phyloP scores from a whole-genome alignment of 2,888 invertebrate species.

The Meiosimyza platycephala region DNA sequence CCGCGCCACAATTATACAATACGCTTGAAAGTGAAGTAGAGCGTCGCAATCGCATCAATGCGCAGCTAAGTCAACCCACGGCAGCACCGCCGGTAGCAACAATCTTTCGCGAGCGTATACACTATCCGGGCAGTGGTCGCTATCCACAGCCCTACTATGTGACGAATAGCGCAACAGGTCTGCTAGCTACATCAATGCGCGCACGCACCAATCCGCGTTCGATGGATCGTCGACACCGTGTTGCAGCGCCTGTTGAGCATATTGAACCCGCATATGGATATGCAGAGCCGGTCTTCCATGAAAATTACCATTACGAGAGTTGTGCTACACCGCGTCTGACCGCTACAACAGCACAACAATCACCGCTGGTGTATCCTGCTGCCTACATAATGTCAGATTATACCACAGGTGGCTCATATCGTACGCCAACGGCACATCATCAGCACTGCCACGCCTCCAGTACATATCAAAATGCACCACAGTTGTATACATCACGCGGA shows the following conservation, averaged over 20 bases:
- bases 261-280: conserved; percentile 67
- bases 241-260: conserved; percentile 55
- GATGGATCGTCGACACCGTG: conserved; percentile 61
- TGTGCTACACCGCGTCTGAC: conserved; percentile 44
- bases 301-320: conserved; percentile 81
- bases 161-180: conserved; percentile 49
- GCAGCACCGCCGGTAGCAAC: conserved; percentile 58
- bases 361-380: conserved; percentile 42
- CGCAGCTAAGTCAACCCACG: conserved; percentile 58
- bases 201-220: conserved; percentile 64
- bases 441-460: conserved; percentile 41
- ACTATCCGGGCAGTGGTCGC: conserved; percentile 57
- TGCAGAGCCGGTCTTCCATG: conserved; percentile 80
- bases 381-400: conserved; percentile 59
- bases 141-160: conserved; percentile 56
- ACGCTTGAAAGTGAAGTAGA: conserved; percentile 65
- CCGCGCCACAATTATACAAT: conserved; percentile 59
- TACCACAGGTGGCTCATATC: conserved; percentile 41
- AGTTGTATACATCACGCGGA: conserved; percentile 73
- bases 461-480: conserved; percentile 45
- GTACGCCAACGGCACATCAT: conserved; percentile 38
- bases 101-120: conserved; percentile 63
- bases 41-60: conserved; percentile 64
- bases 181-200: conserved; percentile 56
- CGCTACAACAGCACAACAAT: conserved; percentile 42